Percentiles rank a stretch among this genome's conserved stretches.
These are phyloP conservation scores for Empis stercorea DNA, from an alignment of 2,888 invertebrate genomes.

Conservation along the genomic window DNA sequence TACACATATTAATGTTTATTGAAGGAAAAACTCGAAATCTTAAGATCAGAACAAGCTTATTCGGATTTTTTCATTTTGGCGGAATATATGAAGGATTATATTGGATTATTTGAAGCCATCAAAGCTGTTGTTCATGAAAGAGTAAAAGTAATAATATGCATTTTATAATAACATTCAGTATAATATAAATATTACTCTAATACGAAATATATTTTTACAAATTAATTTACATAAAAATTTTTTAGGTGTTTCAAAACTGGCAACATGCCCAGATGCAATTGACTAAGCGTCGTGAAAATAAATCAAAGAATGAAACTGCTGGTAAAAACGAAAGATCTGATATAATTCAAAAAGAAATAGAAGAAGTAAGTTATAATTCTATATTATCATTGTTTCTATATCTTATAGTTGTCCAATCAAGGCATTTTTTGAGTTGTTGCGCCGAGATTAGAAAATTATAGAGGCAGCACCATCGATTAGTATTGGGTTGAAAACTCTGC, in stretches of 20 bases:
- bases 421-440: no score
- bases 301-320: constrained; percentile 81
- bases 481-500: no score
- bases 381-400: no score
- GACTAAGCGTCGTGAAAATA: constrained; percentile 86
- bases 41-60: constrained; percentile 86
- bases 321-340: constrained; percentile 83
- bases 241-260: constrained; percentile 89
- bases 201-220: background rate
- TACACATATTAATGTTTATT: constrained; percentile 13
- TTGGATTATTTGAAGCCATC: constrained; percentile 80
- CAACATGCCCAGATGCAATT: constrained; percentile 92
- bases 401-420: no score
- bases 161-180: constrained; percentile 36
- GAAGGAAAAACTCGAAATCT: constrained; percentile 61
- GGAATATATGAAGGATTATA: constrained; percentile 92
- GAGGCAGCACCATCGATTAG: no score
- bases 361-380: constrained; percentile 60
- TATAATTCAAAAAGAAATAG: constrained; percentile 78
- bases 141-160: constrained; percentile 43
- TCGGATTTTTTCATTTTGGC: constrained; percentile 87
- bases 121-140: constrained; percentile 67
- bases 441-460: no score
- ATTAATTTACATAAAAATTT: constrained; percentile 2
- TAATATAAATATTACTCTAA: background rate